A percentile compares a stretch with the other conserved stretches of the same genome.
Evolutionary conservation across 2,113 vertebrate species (phyloP).

Genomic region (Hypomesus transpacificus): DNA sequence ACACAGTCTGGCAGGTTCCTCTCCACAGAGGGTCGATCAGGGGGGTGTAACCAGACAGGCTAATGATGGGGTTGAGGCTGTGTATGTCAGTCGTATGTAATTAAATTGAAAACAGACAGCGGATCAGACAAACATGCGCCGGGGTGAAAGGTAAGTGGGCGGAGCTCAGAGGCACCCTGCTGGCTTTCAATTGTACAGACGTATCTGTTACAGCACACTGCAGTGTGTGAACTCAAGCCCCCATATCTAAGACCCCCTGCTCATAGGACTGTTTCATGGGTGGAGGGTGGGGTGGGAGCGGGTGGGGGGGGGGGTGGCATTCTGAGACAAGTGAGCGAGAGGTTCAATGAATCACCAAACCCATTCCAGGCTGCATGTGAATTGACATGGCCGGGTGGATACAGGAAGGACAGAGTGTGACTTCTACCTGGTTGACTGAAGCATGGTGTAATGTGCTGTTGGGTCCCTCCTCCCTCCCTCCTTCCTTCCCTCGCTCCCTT

Average conservation of each 20-base stretch:
- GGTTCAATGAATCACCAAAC: not conserved
- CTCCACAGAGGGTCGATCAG: conserved; percentile 19
- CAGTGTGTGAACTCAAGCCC: conserved; percentile 18
- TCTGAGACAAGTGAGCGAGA: not conserved
- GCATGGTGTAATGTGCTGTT: conserved; percentile 62
- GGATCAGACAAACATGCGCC: conserved; percentile 46
- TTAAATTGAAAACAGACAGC: conserved; percentile 69
- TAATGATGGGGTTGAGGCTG: conserved; percentile 65
- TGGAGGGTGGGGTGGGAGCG: not conserved
- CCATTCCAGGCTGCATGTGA: conserved; percentile 2
- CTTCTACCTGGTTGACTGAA: conserved; percentile 32
- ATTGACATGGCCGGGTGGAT: conserved; percentile 2
- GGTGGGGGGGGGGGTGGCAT: not conserved
- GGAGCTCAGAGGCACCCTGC: conserved; percentile 37
- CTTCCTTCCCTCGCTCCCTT: not conserved
- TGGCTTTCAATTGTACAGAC: conserved; percentile 32
- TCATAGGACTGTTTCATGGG: conserved; percentile 1
- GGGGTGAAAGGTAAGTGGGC: conserved; percentile 61
- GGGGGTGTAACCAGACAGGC: conserved; percentile 53
- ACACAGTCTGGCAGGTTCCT: conserved; percentile 42
- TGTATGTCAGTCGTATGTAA: conserved; percentile 60
- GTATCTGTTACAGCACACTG: conserved; percentile 38
- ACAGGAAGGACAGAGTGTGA: conserved; percentile 2
- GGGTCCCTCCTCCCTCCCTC: conserved; percentile 14
- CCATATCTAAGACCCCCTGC: not conserved